phyloP scores from a whole-genome alignment of 2,797 vertebrate species.

The Coendou prehensilis region DNA sequence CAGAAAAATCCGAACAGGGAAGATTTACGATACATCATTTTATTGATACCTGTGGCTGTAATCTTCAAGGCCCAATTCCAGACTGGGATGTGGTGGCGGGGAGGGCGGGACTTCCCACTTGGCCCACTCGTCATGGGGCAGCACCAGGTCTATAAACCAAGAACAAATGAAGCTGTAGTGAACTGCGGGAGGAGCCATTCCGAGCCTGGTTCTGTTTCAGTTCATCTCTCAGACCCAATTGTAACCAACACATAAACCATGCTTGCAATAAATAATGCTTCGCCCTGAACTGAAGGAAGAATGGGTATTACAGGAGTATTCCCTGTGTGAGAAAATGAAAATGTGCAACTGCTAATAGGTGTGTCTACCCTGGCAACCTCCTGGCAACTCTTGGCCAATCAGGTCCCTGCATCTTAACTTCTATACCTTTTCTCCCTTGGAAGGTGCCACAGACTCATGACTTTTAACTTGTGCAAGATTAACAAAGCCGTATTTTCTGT shows the following conservation, averaged over 20 bases:
- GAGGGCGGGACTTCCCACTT: constrained; percentile 90
- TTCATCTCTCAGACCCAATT: constrained; percentile 52
- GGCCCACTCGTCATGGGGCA: constrained; percentile 82
- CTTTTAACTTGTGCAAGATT: constrained; percentile 6
- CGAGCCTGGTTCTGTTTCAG: background rate
- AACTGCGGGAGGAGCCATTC: background rate
- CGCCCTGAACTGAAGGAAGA: background rate
- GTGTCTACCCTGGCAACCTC: background rate
- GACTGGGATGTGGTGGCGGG: constrained; percentile 88
- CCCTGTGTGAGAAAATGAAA: background rate
- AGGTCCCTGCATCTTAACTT: background rate
- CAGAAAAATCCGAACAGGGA: constrained; percentile 36
- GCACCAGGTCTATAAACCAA: constrained; percentile 85
- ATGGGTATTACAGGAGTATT: background rate
- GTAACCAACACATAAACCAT: constrained; percentile 63
- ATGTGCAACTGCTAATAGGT: background rate
- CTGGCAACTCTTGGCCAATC: background rate
- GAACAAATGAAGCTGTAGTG: constrained; percentile 60
- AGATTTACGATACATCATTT: constrained; percentile 56
- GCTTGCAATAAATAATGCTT: constrained; percentile 69
- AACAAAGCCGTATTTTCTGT: constrained; percentile 24
- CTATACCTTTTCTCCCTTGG: background rate
- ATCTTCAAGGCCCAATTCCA: constrained; percentile 88
- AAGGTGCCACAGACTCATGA: background rate
- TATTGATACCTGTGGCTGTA: constrained; percentile 88